Base-by-base conservation (phyloP, 37 sponge, comb jelly and placozoan species). In the Bolinopsis microptera region DNA sequence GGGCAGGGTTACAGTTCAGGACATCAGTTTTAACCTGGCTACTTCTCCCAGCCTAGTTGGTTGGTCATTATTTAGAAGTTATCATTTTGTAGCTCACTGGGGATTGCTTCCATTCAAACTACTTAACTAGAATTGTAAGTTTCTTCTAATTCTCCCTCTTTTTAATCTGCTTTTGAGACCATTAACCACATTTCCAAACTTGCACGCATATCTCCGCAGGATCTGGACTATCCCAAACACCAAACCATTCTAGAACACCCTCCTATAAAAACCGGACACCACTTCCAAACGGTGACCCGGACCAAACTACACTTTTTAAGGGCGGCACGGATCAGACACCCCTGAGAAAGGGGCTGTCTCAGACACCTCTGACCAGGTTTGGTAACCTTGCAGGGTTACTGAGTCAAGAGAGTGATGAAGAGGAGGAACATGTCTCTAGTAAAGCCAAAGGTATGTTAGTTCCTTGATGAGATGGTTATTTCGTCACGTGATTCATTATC, bases 1-100 rank as follows among this genome's bases (percentile, higher is more conserved):
- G 26, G 74, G 74, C 8, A 82, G 83, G 38, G 83, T 82, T 35
- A 82, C 83, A 32, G 83, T 82, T 82, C 35, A 36, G 83, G 83
- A 82, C 30, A 82, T 82, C 83, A 82, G 38, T 23, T 82, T 82
- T 31, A 72, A 28, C 74, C 18, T 72, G 26, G 31, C 5, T 13
- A 5, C 61, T 13, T 48, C 61, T 13, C 13, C 61, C 61, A 13
- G 13, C 13, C 9, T 48, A 48, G 9, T 48, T 48, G 61, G 61
- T 48, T 48, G 13, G 61, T 48, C n/a, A n/a, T n/a, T n/a, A n/a
- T n/a, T n/a, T n/a, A n/a, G n/a, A n/a, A n/a, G n/a, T n/a, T n/a
- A n/a, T n/a, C n/a, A n/a, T n/a, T n/a, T n/a, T n/a, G n/a, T n/a
- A n/a, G n/a, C n/a, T n/a, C n/a, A n/a, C n/a, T n/a, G n/a, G n/a